Evolutionary conservation across 2,888 invertebrate genomes (phyloP), one percentile per base, ranked within the genome.

Genomic region (Dioctria linearis): DNA sequence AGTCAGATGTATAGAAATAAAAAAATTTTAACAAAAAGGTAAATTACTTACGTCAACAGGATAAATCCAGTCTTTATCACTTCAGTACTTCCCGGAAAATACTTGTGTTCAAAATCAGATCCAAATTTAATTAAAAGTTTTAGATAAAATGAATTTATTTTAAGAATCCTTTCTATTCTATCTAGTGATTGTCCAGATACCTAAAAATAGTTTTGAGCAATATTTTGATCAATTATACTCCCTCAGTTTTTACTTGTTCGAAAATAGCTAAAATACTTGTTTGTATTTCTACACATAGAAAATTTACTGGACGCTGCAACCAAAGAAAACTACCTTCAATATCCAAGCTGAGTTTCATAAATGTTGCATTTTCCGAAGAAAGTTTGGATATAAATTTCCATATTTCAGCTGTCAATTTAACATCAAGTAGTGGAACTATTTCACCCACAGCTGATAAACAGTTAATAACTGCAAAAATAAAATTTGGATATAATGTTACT

Each of bases 331-430:
- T 37, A 49, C 61, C 43, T 49, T 65, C 43, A 4, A 13, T n/a
- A 4, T 54, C n/a, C 11, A 13, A 4, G 5, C 4, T 8, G 13
- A 9, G 2, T 69, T 76, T 80, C 8, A 79, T 49, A 63, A 79
- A 65, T 25, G 25, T 57, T 9, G 61, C 59, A 71, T 75, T 78
- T 49, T 82, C 79, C 1, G 59, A 54, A 57, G 63, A 37, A 3
- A 82, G 54, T 46, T 76, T 73, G 4, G 78, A 76, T 39, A 82
- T 54, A 63, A 80, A 82, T 79, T 82, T 82, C 82, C 82, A 82
- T 6, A 80, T 59, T 59, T 82, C 82, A 9, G 82, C 80, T 8
- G 79, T 76, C 39, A 79, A 54, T 82, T 80, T 80, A 37, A 82
- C 79, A 76, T 82, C 82, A 2, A 82, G 25, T 49, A 63, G 42